A percentile compares a stretch with the other conserved stretches of the same genome.
These are phyloP conservation scores for Takifugu flavidus DNA, from an alignment of 2,113 vertebrate genomes.

Conservation along the genomic window DNA sequence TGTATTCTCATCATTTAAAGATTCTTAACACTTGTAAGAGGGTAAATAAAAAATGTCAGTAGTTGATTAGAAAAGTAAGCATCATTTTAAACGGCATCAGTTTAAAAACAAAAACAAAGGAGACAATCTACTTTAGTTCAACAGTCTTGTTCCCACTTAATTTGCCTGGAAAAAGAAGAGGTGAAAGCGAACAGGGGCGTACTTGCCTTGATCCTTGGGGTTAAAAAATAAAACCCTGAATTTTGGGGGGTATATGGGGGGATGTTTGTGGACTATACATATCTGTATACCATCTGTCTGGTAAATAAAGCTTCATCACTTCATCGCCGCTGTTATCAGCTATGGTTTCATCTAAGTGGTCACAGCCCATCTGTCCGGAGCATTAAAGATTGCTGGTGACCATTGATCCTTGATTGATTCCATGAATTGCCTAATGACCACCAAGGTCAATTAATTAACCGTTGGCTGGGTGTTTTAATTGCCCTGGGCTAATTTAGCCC, in stretches of 20 bases:
- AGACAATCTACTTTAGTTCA: too few species aligned
- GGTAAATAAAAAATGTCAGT: too few species aligned
- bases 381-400: slow-evolving; percentile 55
- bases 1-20: too few species aligned
- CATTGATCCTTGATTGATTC: slow-evolving; percentile 70
- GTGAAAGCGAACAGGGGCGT: slow-evolving; percentile 3
- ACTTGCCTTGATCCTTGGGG: slow-evolving; percentile 36
- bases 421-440: slow-evolving; percentile 66
- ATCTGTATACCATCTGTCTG: slow-evolving; percentile 60
- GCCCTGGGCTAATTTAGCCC: slow-evolving; percentile 65
- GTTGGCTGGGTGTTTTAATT: slow-evolving; percentile 62
- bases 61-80: too few species aligned
- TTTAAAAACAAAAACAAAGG: too few species aligned
- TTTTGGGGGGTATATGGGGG: slow-evolving; percentile 12
- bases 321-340: slow-evolving; percentile 55
- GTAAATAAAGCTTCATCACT: slow-evolving; percentile 37
- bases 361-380: slow-evolving; percentile 59
- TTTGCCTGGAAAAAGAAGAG: slow-evolving; percentile 3
- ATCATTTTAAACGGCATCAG: too few species aligned
- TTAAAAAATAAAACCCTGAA: slow-evolving; percentile 38
- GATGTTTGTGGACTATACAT: slow-evolving; percentile 21
- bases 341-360: slow-evolving; percentile 59
- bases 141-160: too few species aligned
- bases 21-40: too few species aligned
- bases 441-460: slow-evolving; percentile 66